A percentile compares a stretch with the other conserved stretches of the same genome.
phyloP scores from a whole-genome alignment of 2,888 invertebrate species.

The Pollenia angustigena region DNA sequence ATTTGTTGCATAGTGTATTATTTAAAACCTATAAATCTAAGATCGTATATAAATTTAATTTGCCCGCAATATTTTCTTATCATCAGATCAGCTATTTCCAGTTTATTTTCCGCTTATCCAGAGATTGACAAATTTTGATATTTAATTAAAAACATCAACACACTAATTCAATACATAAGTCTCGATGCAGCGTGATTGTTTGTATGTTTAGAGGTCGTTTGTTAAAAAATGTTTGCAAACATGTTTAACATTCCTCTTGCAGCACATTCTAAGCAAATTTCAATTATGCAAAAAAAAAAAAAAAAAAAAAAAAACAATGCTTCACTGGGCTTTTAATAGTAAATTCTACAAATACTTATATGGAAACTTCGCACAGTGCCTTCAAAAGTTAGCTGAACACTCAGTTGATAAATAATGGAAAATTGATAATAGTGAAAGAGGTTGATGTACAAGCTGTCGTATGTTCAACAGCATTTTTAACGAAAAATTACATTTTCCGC shows the following conservation, averaged over 20 bases:
- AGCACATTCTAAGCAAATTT: conserved; percentile 20
- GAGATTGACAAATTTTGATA: background rate
- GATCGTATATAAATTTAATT: too few species aligned
- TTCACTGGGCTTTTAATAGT: background rate
- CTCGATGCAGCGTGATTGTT: background rate
- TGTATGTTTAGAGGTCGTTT: background rate
- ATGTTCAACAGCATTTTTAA: background rate
- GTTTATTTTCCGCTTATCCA: conserved; percentile 21
- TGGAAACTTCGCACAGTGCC: background rate
- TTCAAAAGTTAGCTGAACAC: conserved; percentile 35
- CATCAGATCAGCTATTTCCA: conserved; percentile 16
- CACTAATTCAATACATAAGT: background rate
- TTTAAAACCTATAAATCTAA: too few species aligned
- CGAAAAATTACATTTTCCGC: conserved; percentile 85
- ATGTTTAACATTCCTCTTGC: conserved; percentile 10
- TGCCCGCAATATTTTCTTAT: background rate
- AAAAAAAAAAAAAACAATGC: background rate
- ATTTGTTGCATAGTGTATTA: too few species aligned
- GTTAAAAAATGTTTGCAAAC: conserved; percentile 7
- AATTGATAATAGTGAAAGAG: conserved; percentile 74
- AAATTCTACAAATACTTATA: background rate
- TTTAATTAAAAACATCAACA: background rate
- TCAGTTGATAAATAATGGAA: conserved; percentile 67
- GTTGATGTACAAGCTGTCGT: background rate
- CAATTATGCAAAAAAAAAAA: conserved; percentile 10